Evolutionary conservation across 2,888 invertebrate genomes (phyloP).

Genomic region (Polymixis lichenea): DNA sequence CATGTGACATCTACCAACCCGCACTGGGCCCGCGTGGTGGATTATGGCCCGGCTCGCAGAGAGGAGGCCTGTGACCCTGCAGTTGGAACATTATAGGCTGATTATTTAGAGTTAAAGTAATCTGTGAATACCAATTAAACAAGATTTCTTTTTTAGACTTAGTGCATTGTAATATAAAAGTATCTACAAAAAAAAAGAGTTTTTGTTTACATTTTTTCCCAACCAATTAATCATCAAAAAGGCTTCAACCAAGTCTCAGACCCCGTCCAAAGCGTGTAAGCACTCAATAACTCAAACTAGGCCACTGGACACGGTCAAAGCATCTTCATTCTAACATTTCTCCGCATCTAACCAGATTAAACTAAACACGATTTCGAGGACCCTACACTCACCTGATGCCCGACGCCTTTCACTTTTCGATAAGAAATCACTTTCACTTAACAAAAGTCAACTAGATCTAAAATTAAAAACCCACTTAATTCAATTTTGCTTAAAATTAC

Average conservation of each 20-base stretch:
- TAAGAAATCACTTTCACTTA: conserved; percentile 85
- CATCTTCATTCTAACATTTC: conserved; percentile 72
- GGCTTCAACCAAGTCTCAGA: conserved; percentile 5
- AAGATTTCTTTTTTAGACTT: too few species aligned
- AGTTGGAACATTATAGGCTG: not conserved
- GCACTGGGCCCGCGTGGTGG: too few species aligned
- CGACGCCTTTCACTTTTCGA: conserved; percentile 86
- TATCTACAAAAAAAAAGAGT: too few species aligned
- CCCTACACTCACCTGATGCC: conserved; percentile 75
- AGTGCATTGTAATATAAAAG: too few species aligned
- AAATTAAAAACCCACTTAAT: conserved; percentile 62
- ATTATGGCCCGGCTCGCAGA: too few species aligned
- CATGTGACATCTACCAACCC: too few species aligned
- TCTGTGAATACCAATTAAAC: not conserved
- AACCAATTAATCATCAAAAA: not conserved
- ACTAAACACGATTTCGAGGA: conserved; percentile 77
- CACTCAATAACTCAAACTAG: conserved; percentile 61
- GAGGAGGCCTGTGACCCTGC: not conserved
- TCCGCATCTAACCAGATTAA: conserved; percentile 72
- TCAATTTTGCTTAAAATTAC: conserved; percentile 46
- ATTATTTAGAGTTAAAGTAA: too few species aligned
- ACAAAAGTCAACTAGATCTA: conserved; percentile 61
- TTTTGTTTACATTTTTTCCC: conserved; percentile 15
- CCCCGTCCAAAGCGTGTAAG: conserved; percentile 20
- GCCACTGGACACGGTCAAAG: conserved; percentile 71